These are phyloP conservation scores for Calliphora vicina DNA, from an alignment of 1,140 invertebrate genomes.

Conservation along the genomic window DNA sequence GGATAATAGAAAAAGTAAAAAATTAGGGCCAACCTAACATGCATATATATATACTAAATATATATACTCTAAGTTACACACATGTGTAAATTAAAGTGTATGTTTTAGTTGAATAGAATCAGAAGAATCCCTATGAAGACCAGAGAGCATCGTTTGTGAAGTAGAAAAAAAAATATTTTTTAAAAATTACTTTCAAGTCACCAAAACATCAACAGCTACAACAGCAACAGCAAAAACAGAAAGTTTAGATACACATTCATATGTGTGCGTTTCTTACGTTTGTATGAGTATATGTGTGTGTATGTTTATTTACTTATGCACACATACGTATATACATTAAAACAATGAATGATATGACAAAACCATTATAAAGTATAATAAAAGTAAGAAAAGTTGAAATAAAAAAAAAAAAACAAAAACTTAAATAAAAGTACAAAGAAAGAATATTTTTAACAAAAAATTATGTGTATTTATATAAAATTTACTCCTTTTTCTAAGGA, in stretches of 20 bases:
- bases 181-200: slow-evolving; percentile 33
- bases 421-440: neutral
- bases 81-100: neutral
- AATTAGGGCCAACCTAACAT: no score
- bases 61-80: neutral
- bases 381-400: neutral
- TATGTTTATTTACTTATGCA: neutral
- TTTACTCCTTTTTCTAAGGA: neutral
- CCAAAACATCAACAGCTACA: neutral
- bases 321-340: neutral
- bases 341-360: slow-evolving; percentile 26
- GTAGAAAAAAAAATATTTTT: slow-evolving; percentile 10
- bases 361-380: slow-evolving; percentile 30
- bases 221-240: neutral
- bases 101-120: neutral
- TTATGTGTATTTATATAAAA: slow-evolving; percentile 4
- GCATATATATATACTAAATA: no score
- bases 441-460: neutral
- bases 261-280: no score
- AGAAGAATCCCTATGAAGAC: neutral
- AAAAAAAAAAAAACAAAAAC: no score
- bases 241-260: slow-evolving; percentile 11
- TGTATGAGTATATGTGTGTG: neutral
- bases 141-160: neutral
- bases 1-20: no score